These are phyloP conservation scores for Serinus canaria DNA, from an alignment of 2,113 vertebrate species.

Conservation along the genomic window DNA sequence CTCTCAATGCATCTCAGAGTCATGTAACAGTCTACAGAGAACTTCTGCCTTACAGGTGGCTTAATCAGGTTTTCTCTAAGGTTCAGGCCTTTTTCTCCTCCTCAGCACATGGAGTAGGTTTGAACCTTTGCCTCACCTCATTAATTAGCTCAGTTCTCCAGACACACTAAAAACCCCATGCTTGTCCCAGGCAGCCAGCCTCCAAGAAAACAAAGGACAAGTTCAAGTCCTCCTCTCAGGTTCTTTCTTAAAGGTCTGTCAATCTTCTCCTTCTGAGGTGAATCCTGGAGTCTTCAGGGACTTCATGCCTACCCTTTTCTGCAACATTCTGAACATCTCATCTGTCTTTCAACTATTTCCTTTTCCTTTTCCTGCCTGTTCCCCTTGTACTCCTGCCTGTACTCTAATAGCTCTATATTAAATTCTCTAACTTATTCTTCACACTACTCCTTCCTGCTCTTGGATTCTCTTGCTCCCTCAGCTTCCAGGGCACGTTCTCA, in stretches of 20 bases:
- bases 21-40: neutral
- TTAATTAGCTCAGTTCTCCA: conserved; percentile 48
- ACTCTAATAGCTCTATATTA: neutral
- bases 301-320: neutral
- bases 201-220: conserved; percentile 45
- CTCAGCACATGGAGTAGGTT: neutral
- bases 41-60: neutral
- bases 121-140: conserved; percentile 22
- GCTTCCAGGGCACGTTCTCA: neutral
- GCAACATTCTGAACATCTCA: neutral
- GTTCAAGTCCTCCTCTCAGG: conserved; percentile 33
- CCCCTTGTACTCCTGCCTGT: neutral
- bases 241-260: conserved; percentile 45
- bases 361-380: neutral
- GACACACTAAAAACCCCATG: neutral
- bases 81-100: conserved; percentile 9
- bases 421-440: neutral
- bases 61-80: neutral
- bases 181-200: neutral
- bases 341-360: neutral
- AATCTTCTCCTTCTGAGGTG: conserved; percentile 30
- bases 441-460: neutral
- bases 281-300: neutral
- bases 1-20: neutral
- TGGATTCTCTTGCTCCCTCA: neutral